Conservation (phyloP, 2,113 vertebrate species). For the Synodontis membranacea region DNA sequence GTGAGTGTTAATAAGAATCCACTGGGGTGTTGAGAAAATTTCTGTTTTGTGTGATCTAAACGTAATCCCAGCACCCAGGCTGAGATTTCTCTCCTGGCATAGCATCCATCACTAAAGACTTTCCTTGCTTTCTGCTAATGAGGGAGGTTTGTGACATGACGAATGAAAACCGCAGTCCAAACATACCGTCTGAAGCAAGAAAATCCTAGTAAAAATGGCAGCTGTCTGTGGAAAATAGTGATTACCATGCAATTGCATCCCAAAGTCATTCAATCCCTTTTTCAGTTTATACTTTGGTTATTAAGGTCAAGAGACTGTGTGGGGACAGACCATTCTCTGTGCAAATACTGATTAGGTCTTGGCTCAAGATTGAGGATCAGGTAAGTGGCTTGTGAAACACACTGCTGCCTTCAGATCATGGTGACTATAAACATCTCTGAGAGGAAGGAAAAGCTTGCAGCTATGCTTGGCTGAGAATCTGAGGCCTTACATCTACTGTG, state of each 20-base stretch:
- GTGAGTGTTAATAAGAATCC: conserved; percentile 19
- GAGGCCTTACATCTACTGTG: conserved; percentile 36
- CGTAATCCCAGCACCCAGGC: not conserved
- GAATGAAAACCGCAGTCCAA: conserved; percentile 40
- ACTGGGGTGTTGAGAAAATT: not conserved
- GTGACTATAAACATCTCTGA: conserved; percentile 38
- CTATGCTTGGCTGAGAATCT: conserved; percentile 28
- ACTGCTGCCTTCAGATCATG: conserved; percentile 10
- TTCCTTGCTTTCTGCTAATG: conserved; percentile 26
- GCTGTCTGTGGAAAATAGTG: conserved; percentile 22
- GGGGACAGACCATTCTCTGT: conserved; percentile 35
- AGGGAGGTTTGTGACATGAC: conserved; percentile 13
- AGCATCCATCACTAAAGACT: conserved; percentile 12
- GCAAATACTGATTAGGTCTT: conserved; percentile 37
- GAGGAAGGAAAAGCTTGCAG: conserved; percentile 34
- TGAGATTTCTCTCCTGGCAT: conserved; percentile 4
- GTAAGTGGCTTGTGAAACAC: conserved; percentile 40
- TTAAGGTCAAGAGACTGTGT: conserved; percentile 31
- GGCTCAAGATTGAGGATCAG: conserved; percentile 35
- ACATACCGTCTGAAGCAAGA: conserved; percentile 25
- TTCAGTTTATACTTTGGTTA: conserved; percentile 38
- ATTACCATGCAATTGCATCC: conserved; percentile 4
- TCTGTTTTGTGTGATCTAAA: conserved; percentile 19
- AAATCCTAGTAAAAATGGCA: conserved; percentile 19
- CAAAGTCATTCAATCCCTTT: conserved; percentile 20